Conservation (phyloP, 2,113 vertebrate genomes). For the Channa argus region DNA sequence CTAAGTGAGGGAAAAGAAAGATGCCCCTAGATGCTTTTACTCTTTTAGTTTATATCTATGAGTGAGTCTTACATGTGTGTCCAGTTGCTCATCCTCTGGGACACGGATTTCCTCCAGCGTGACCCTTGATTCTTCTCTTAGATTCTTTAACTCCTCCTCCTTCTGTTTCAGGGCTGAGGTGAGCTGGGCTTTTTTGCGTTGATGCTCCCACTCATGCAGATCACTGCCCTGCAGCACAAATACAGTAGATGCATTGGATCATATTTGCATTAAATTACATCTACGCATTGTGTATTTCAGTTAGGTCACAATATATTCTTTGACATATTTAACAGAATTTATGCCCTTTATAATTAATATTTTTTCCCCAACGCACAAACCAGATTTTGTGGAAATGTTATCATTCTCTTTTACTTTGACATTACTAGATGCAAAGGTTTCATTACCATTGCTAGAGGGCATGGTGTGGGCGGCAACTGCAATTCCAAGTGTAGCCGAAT, state of each 20-base stretch:
- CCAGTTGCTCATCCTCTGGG: constrained; percentile 10
- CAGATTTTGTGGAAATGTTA: too few species aligned
- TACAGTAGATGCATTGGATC: too few species aligned
- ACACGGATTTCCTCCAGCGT: constrained; percentile 2
- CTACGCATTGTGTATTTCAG: too few species aligned
- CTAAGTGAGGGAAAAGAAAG: not conserved
- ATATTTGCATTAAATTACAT: too few species aligned
- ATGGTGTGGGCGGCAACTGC: constrained; percentile 57
- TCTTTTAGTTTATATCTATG: not conserved
- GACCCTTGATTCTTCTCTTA: constrained; percentile 28
- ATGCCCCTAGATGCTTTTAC: not conserved
- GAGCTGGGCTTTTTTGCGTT: not conserved
- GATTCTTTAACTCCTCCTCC: constrained; percentile 40
- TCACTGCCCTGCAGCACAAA: constrained; percentile 39
- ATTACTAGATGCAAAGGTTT: not conserved
- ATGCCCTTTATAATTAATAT: too few species aligned
- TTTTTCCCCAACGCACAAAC: too few species aligned
- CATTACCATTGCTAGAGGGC: constrained; percentile 61
- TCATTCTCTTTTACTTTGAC: not conserved
- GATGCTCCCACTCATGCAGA: constrained; percentile 32
- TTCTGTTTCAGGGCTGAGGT: constrained; percentile 12
- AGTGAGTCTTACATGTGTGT: constrained; percentile 28
- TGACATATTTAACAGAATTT: too few species aligned
- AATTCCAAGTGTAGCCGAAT: constrained; percentile 57
- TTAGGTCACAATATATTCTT: too few species aligned